phyloP scores from a whole-genome alignment of 1,140 invertebrate species.

The Pseudomyrmex cubaensis region DNA sequence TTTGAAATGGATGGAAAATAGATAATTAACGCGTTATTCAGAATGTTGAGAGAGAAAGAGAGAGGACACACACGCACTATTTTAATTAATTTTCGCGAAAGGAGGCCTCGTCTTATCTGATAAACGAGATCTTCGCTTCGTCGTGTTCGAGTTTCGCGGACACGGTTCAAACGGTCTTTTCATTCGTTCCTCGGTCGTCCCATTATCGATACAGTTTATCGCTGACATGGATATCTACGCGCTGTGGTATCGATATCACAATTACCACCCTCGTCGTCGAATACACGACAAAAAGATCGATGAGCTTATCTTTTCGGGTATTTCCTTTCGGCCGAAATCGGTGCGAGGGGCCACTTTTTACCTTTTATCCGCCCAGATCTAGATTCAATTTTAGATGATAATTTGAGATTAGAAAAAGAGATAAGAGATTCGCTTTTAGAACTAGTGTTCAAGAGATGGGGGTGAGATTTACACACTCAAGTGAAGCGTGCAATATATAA shows the following conservation, averaged over 20 bases:
- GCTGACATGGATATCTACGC: constrained; percentile 59
- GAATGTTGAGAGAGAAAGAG: not conserved
- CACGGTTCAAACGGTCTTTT: constrained; percentile 8
- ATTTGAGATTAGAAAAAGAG: constrained; percentile 1
- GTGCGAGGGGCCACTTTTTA: not conserved
- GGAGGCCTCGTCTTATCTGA: constrained; percentile 43
- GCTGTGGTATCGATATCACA: constrained; percentile 27
- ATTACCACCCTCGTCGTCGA: constrained; percentile 53
- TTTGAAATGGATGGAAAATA: not conserved
- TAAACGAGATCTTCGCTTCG: constrained; percentile 53
- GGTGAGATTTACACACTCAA: no score
- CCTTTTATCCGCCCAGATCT: not conserved
- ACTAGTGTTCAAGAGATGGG: no score
- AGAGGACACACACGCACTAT: not conserved
- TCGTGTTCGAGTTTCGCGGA: constrained; percentile 45
- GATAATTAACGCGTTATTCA: not conserved
- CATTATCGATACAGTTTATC: constrained; percentile 69
- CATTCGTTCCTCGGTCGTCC: constrained; percentile 20
- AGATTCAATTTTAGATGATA: constrained; percentile 7
- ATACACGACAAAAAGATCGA: constrained; percentile 54
- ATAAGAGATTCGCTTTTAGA: no score
- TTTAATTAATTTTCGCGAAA: constrained; percentile 46
- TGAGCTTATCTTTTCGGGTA: constrained; percentile 11
- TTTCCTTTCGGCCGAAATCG: not conserved
- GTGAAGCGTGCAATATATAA: no score